phyloP scores from a whole-genome alignment of 2,888 invertebrate species.

The Drosophila dives region DNA sequence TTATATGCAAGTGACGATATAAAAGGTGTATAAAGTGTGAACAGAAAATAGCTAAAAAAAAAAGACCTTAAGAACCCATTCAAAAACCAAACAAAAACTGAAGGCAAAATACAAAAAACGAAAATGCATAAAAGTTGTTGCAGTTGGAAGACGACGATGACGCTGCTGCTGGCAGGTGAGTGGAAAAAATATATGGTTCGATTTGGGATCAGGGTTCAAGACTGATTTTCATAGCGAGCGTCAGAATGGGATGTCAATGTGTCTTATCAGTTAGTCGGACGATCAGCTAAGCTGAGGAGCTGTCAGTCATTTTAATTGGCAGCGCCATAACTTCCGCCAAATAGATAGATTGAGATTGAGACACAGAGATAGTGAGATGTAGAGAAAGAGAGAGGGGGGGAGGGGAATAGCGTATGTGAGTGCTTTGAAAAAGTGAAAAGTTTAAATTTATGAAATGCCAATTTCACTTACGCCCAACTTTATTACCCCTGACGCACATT shows the following conservation, averaged over 20 bases:
- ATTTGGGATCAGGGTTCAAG: constrained; percentile 11
- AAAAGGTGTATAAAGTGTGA: constrained; percentile 27
- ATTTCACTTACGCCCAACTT: constrained; percentile 82
- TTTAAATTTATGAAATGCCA: constrained; percentile 80
- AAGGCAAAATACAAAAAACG: constrained; percentile 5
- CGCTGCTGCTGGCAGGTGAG: constrained; percentile 59
- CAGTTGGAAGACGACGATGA: constrained; percentile 49
- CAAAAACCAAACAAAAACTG: constrained; percentile 5
- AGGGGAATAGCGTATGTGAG: neutral
- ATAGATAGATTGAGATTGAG: neutral
- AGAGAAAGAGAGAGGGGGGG: neutral
- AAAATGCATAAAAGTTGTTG: constrained; percentile 56
- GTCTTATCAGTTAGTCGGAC: constrained; percentile 22
- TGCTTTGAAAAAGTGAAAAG: constrained; percentile 48
- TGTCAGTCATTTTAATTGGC: constrained; percentile 54
- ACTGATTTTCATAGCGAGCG: neutral
- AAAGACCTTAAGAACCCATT: neutral
- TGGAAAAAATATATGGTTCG: constrained; percentile 28
- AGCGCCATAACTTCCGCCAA: constrained; percentile 32
- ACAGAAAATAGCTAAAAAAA: constrained; percentile 5
- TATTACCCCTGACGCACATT: constrained; percentile 83
- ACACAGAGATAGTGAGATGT: neutral
- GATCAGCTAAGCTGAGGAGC: constrained; percentile 17
- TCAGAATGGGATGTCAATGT: constrained; percentile 10
- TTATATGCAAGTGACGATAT: constrained; percentile 12